These are phyloP conservation scores for Atherinomorus stipes DNA, from an alignment of 2,113 vertebrate genomes.

Conservation along the genomic window DNA sequence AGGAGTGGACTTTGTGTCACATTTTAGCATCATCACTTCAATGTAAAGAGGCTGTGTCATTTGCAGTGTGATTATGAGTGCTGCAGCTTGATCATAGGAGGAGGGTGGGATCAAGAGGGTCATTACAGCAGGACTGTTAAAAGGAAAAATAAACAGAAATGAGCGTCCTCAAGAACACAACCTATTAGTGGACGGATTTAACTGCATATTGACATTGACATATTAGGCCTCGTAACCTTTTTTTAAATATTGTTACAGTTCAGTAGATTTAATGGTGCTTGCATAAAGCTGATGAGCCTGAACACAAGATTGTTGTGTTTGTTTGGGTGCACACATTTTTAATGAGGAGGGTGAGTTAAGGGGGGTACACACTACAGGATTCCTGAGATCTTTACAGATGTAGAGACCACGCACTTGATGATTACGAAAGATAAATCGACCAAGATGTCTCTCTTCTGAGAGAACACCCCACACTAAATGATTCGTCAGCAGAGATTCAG, in stretches of 20 bases:
- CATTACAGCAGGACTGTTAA: conserved; percentile 17
- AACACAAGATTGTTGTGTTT: conserved; percentile 45
- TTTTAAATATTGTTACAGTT: conserved; percentile 9
- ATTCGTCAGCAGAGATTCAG: no score
- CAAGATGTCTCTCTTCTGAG: no score
- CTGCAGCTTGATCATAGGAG: conserved; percentile 32
- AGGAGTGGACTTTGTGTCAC: conserved; percentile 22
- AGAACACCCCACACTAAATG: no score
- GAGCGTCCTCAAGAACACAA: not conserved
- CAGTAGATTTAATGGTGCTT: conserved; percentile 22
- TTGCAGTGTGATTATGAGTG: conserved; percentile 31
- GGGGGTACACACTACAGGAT: no score
- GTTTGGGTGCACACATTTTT: conserved; percentile 43
- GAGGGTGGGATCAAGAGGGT: conserved; percentile 20
- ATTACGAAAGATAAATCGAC: no score
- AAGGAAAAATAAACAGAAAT: conserved; percentile 14
- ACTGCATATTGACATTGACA: conserved; percentile 14
- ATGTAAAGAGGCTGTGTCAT: conserved; percentile 21
- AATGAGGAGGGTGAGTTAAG: conserved; percentile 45
- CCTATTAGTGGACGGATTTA: not conserved
- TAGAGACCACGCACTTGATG: no score
- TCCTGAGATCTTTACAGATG: no score
- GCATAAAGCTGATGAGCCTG: conserved; percentile 32
- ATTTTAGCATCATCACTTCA: conserved; percentile 23
- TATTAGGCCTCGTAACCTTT: not conserved